A percentile compares a stretch with the other conserved stretches of the same genome.
These are phyloP conservation scores for Drosophila saltans DNA, from an alignment of 1,140 invertebrate species.

Conservation along the genomic window DNA sequence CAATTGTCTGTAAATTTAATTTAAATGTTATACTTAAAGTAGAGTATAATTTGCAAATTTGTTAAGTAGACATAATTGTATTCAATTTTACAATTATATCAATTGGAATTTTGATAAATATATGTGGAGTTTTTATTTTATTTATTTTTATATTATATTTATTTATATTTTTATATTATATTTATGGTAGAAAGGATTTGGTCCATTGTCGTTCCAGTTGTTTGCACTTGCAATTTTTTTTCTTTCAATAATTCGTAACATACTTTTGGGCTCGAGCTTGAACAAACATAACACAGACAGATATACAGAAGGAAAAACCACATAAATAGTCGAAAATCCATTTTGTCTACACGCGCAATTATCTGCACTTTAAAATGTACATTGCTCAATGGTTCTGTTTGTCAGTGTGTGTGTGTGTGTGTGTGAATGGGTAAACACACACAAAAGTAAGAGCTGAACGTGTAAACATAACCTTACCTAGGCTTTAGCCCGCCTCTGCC, in stretches of 20 bases:
- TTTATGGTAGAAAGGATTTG: too few species aligned
- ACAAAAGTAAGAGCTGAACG: constrained; percentile 27
- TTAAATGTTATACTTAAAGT: too few species aligned
- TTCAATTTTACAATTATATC: too few species aligned
- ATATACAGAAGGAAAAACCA: constrained; percentile 28
- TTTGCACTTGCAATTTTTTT: constrained; percentile 3
- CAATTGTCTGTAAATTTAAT: too few species aligned
- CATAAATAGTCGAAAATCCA: constrained; percentile 73
- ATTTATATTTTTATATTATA: too few species aligned
- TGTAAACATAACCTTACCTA: constrained; percentile 64
- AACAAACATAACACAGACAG: background rate
- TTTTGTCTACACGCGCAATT: constrained; percentile 79
- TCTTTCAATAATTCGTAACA: constrained; percentile 1
- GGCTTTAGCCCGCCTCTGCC: constrained; percentile 46
- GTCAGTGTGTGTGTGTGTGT: constrained; percentile 30
- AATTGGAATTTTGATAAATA: too few species aligned
- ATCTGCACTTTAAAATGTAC: constrained; percentile 74
- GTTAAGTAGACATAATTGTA: too few species aligned
- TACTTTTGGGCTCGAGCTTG: background rate
- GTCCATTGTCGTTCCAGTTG: background rate
- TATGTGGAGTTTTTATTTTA: too few species aligned
- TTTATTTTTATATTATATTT: too few species aligned
- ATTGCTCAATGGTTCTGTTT: constrained; percentile 54
- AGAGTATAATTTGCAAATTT: too few species aligned
- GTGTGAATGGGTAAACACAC: constrained; percentile 11